Conservation (phyloP, 2,113 vertebrate species). For the Passer domesticus region DNA sequence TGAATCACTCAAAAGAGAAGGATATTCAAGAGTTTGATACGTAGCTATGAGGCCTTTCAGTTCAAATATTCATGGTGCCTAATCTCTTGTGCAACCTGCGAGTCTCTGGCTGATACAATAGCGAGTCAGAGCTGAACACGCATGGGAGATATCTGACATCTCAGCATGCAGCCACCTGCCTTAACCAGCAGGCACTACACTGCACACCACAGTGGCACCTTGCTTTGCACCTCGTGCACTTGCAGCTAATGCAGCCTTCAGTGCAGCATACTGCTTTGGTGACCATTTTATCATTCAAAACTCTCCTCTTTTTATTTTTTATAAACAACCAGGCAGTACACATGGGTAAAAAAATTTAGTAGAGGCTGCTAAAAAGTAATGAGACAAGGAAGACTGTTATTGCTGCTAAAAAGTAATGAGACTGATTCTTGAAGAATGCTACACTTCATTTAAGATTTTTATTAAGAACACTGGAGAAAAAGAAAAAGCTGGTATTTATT, state of each 20-base stretch:
- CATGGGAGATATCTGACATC: neutral
- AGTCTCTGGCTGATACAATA: neutral
- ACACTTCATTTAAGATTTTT: neutral
- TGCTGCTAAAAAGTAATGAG: neutral
- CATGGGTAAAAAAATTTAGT: neutral
- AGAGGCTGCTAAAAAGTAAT: neutral
- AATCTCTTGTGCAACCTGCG: neutral
- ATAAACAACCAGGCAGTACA: neutral
- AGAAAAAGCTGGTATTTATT: neutral
- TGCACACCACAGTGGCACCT: neutral
- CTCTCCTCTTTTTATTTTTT: neutral
- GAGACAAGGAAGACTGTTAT: neutral
- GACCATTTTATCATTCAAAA: neutral
- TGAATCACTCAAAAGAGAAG: neutral
- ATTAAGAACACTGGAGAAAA: neutral
- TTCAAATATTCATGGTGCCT: neutral
- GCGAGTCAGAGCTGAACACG: neutral
- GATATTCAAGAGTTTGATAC: neutral
- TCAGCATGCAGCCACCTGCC: neutral
- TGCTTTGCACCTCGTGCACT: neutral
- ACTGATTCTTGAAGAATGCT: neutral
- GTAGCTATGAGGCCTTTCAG: neutral
- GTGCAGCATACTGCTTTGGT: neutral
- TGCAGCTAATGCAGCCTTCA: neutral
- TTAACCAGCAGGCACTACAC: neutral